Evolutionary conservation across 1,140 invertebrate genomes (phyloP).

Genomic region (Lepidostoma basale): DNA sequence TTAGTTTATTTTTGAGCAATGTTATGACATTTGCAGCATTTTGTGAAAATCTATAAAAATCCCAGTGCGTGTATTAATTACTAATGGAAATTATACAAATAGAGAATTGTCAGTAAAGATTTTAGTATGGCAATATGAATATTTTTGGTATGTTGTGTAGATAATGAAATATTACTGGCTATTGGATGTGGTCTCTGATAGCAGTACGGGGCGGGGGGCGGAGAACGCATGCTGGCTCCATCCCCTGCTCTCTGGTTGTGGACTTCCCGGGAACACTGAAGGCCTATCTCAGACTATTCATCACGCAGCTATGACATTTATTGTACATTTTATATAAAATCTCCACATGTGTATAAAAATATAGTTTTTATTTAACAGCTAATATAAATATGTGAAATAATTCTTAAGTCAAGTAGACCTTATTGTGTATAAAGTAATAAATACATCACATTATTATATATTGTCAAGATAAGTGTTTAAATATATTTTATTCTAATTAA

Average conservation of each 20-base stretch:
- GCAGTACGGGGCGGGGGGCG: too few species aligned
- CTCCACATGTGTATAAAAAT: slow-evolving; percentile 34
- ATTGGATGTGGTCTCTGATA: slow-evolving; percentile 14
- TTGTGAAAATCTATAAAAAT: background rate
- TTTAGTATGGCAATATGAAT: slow-evolving; percentile 13
- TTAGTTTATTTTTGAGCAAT: background rate
- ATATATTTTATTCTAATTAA: slow-evolving; percentile 47
- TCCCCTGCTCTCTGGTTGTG: background rate
- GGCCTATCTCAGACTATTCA: background rate
- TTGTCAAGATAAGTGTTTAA: slow-evolving; percentile 46
- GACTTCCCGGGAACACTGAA: too few species aligned
- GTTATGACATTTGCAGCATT: background rate
- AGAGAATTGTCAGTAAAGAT: too few species aligned
- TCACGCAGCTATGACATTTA: slow-evolving; percentile 10
- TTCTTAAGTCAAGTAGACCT: slow-evolving; percentile 41
- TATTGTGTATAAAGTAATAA: slow-evolving; percentile 45
- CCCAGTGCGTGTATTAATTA: background rate
- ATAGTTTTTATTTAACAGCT: slow-evolving; percentile 20
- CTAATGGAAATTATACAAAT: background rate
- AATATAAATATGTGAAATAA: slow-evolving; percentile 44
- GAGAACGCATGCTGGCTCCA: background rate
- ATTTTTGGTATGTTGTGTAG: slow-evolving; percentile 21
- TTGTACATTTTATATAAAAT: slow-evolving; percentile 23
- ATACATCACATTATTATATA: slow-evolving; percentile 41
- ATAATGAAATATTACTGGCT: slow-evolving; percentile 39